phyloP scores from a whole-genome alignment of 2,888 invertebrate species.

The Reticulitermes lucifugus region DNA sequence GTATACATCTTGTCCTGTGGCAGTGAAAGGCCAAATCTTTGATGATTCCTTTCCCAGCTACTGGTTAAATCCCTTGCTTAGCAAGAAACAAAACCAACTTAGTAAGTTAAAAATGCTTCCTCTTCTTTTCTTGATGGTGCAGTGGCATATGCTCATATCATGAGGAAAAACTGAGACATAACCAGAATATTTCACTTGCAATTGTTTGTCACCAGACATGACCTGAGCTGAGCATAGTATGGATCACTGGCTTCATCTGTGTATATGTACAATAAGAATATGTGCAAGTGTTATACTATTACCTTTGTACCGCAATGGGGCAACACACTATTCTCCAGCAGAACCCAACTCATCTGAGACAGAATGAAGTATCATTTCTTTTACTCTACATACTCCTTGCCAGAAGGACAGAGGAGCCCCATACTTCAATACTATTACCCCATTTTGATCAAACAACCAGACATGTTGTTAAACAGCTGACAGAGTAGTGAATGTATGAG shows the following conservation, averaged over 20 bases:
- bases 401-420: neutral
- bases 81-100: slow-evolving; percentile 42
- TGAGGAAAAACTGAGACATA: neutral
- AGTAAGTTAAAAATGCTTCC: slow-evolving; percentile 27
- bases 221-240: slow-evolving; percentile 8
- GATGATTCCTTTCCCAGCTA: slow-evolving; percentile 52
- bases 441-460: slow-evolving; percentile 29
- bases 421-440: slow-evolving; percentile 23
- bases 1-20: slow-evolving; percentile 57
- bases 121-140: slow-evolving; percentile 32
- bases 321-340: slow-evolving; percentile 19
- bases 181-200: slow-evolving; percentile 23
- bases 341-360: slow-evolving; percentile 14
- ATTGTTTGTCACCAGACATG: slow-evolving; percentile 11
- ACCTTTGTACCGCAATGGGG: slow-evolving; percentile 35
- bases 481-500: slow-evolving; percentile 8
- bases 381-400: neutral
- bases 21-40: slow-evolving; percentile 57
- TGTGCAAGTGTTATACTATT: slow-evolving; percentile 26
- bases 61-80: slow-evolving; percentile 40
- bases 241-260: slow-evolving; percentile 14
- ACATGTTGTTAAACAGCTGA: neutral
- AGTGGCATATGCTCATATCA: slow-evolving; percentile 1
- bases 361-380: slow-evolving; percentile 28
- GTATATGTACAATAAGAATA: slow-evolving; percentile 13